Conservation (phyloP, 2,888 invertebrate species). For the Oscheius sp. region DNA sequence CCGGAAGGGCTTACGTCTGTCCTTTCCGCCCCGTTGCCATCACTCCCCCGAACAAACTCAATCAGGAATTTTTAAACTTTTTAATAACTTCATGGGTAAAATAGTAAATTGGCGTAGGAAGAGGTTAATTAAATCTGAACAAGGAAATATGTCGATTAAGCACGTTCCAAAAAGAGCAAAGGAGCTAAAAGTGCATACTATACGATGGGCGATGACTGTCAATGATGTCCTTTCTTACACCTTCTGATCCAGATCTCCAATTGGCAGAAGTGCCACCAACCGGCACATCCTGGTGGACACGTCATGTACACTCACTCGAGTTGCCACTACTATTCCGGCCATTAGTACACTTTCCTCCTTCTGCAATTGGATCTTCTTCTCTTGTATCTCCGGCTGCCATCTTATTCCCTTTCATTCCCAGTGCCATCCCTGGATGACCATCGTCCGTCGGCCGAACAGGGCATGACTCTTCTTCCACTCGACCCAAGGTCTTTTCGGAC, state of each 20-base stretch:
- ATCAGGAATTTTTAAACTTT: not conserved
- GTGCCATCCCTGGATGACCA: not conserved
- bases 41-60: not conserved
- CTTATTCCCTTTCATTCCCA: not conserved
- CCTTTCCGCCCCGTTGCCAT: slow-evolving; percentile 3
- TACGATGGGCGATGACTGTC: too few relatives aligned
- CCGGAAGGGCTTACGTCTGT: slow-evolving; percentile 17
- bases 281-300: not conserved
- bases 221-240: too few relatives aligned
- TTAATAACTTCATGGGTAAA: too few relatives aligned
- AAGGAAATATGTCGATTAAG: too few relatives aligned
- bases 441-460: not conserved
- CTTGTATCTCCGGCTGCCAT: not conserved
- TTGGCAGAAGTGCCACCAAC: not conserved
- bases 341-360: too few relatives aligned
- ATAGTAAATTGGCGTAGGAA: too few relatives aligned
- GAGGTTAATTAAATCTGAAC: too few relatives aligned
- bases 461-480: not conserved
- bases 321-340: too few relatives aligned
- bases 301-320: not conserved
- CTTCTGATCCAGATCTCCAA: too few relatives aligned
- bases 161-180: too few relatives aligned
- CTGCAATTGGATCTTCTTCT: too few relatives aligned
- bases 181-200: too few relatives aligned
- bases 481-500: slow-evolving; percentile 5